phyloP scores from a whole-genome alignment of 1,140 invertebrate species.

The Pseudomyrmex gracilis region DNA sequence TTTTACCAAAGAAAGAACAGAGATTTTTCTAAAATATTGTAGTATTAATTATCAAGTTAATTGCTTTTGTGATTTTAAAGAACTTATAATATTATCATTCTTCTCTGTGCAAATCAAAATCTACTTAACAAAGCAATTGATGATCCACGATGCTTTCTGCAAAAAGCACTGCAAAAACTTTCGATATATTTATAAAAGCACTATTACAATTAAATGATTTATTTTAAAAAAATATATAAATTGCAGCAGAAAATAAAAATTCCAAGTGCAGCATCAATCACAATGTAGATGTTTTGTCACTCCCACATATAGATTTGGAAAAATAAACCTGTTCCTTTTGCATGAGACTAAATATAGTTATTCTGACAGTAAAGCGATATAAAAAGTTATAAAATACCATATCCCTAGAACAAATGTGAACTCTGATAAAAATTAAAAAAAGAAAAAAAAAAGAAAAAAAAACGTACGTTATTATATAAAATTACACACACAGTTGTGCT shows the following conservation, averaged over 20 bases:
- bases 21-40: constrained; percentile 24
- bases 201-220: background rate
- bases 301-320: constrained; percentile 51
- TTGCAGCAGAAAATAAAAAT: constrained; percentile 22
- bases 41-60: constrained; percentile 16
- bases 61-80: constrained; percentile 41
- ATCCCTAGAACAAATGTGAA: constrained; percentile 66
- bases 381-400: constrained; percentile 61
- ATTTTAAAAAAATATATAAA: too few relatives aligned
- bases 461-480: constrained; percentile 42
- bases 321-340: constrained; percentile 58
- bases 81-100: constrained; percentile 33
- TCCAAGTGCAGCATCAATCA: constrained; percentile 33
- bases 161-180: constrained; percentile 64
- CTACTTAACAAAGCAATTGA: constrained; percentile 57
- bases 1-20: constrained; percentile 69
- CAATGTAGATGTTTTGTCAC: constrained; percentile 36
- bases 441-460: constrained; percentile 7
- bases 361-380: constrained; percentile 16
- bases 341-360: constrained; percentile 45
- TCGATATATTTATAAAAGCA: constrained; percentile 50
- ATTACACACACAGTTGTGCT: constrained; percentile 50
- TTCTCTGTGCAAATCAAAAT: constrained; percentile 22
- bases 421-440: constrained; percentile 51
- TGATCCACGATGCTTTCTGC: constrained; percentile 54